Evolutionary conservation across 2,797 vertebrate species (phyloP).

Genomic region (Lepidocolaptes lacrymiger): DNA sequence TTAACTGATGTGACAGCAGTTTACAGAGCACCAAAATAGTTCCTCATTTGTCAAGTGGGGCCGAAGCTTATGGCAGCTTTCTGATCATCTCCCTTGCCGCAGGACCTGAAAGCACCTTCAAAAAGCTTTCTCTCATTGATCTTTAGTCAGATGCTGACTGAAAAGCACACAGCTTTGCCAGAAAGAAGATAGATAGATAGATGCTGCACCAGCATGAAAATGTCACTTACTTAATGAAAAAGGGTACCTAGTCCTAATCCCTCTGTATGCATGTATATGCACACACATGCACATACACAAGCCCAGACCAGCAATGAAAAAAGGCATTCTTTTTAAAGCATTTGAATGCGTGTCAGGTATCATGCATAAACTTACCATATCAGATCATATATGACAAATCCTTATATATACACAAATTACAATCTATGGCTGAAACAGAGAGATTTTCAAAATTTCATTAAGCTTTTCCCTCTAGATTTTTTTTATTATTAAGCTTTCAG

Average conservation of each 20-base stretch:
- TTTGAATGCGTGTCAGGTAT: neutral
- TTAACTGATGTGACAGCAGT: slow-evolving; percentile 85
- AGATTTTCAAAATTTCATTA: neutral
- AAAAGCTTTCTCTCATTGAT: slow-evolving; percentile 87
- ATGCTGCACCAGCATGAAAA: slow-evolving; percentile 77
- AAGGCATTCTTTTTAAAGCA: neutral
- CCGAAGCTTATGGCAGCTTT: slow-evolving; percentile 81
- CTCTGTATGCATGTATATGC: neutral
- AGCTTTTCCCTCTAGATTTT: neutral
- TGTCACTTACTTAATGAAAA: slow-evolving; percentile 79
- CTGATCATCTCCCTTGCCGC: slow-evolving; percentile 85
- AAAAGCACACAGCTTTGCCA: slow-evolving; percentile 79
- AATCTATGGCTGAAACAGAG: neutral
- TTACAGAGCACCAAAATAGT: slow-evolving; percentile 79
- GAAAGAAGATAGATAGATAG: slow-evolving; percentile 82
- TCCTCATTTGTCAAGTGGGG: slow-evolving; percentile 83
- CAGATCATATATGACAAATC: neutral
- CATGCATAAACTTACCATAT: neutral
- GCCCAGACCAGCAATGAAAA: neutral
- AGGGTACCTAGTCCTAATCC: slow-evolving; percentile 63
- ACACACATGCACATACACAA: neutral
- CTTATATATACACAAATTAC: neutral
- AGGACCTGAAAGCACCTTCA: slow-evolving; percentile 84
- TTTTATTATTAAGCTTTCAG: neutral
- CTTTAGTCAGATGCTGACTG: slow-evolving; percentile 82